A percentile compares a stretch with the other conserved stretches of the same genome.
Conservation (phyloP, 2,888 invertebrate species). For the Dicyrtomina minuta region DNA sequence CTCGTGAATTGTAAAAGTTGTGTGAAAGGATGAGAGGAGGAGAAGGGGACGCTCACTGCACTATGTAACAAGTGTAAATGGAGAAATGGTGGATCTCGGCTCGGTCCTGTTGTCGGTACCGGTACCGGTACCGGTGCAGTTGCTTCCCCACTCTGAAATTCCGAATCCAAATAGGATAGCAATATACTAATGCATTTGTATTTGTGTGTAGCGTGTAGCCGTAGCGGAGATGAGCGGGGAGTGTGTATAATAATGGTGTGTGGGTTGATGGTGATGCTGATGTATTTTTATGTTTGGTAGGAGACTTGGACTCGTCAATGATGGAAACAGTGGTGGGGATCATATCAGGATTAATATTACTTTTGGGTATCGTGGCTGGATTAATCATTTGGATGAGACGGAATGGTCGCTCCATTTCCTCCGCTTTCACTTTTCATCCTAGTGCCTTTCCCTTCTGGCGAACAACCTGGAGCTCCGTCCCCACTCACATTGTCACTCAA, state of each 20-base stretch:
- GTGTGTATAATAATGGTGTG: neutral
- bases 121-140: too few species aligned
- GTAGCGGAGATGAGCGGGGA: neutral
- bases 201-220: neutral
- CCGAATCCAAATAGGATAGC: neutral
- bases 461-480: constrained; percentile 51
- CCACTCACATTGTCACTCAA: constrained; percentile 53
- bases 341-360: constrained; percentile 49
- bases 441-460: constrained; percentile 50
- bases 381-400: constrained; percentile 50
- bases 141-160: too few species aligned
- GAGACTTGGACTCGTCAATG: constrained; percentile 51
- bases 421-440: constrained; percentile 46
- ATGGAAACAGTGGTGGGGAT: constrained; percentile 52
- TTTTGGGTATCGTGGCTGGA: constrained; percentile 47
- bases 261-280: neutral
- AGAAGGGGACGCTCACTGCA: too few species aligned
- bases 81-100: too few species aligned
- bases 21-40: too few species aligned
- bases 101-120: too few species aligned
- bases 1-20: neutral
- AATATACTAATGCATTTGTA: neutral
- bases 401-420: constrained; percentile 48
- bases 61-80: too few species aligned
- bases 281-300: constrained; percentile 23